Evolutionary conservation across 2,888 invertebrate species (phyloP).

Genomic region (Steinernema carpocapsae): DNA sequence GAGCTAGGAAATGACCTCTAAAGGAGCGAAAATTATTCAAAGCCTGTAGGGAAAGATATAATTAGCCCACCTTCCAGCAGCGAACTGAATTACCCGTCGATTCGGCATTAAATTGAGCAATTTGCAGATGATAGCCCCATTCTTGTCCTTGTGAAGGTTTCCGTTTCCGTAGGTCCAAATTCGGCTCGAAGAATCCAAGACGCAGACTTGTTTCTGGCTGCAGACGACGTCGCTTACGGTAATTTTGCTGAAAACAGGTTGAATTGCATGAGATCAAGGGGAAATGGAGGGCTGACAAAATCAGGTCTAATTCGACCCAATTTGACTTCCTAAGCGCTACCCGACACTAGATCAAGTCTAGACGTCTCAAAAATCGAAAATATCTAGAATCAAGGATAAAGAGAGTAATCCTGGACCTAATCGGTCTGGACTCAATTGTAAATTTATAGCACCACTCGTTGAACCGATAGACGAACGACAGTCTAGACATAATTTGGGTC

Average conservation of each 20-base stretch:
- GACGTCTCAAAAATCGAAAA: too few species aligned
- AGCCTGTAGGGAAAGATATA: not conserved
- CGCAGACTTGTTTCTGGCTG: not conserved
- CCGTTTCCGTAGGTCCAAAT: slow-evolving; percentile 13
- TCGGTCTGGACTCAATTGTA: too few species aligned
- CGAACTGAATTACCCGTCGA: slow-evolving; percentile 2
- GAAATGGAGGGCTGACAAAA: too few species aligned
- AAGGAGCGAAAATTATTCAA: not conserved
- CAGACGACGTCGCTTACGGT: not conserved
- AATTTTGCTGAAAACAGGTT: not conserved
- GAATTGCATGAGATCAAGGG: too few species aligned
- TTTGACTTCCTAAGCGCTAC: too few species aligned
- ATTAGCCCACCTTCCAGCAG: slow-evolving; percentile 1
- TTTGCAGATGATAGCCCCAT: not conserved
- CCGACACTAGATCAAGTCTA: too few species aligned
- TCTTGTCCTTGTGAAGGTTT: not conserved
- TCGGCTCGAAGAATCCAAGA: not conserved
- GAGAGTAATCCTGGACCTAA: too few species aligned
- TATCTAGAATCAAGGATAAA: too few species aligned
- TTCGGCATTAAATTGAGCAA: slow-evolving; percentile 12
- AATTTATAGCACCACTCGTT: too few species aligned
- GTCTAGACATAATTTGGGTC: too few species aligned
- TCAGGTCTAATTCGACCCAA: too few species aligned
- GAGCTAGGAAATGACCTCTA: slow-evolving; percentile 9
- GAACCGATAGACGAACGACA: too few species aligned